Conservation (phyloP, 2,797 vertebrate genomes). For the Myotis planiceps region DNA sequence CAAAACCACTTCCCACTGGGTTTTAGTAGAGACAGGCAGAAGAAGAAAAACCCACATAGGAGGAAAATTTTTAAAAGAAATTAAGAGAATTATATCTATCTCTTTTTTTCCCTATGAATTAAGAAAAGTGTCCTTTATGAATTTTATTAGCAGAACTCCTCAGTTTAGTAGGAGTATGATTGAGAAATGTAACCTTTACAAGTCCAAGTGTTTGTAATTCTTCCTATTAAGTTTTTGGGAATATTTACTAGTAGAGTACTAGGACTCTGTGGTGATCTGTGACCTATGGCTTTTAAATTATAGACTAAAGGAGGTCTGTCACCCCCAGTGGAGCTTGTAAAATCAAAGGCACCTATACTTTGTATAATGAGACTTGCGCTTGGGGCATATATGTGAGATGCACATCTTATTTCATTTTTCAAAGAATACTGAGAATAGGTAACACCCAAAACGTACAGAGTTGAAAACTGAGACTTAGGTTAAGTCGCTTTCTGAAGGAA, state of each 20-base stretch:
- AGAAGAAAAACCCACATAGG: neutral
- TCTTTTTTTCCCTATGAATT: neutral
- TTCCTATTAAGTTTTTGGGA: slow-evolving; percentile 21
- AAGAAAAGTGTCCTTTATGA: neutral
- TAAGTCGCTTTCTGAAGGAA: neutral
- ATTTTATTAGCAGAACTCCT: slow-evolving; percentile 12
- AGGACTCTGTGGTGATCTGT: neutral
- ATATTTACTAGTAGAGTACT: slow-evolving; percentile 26
- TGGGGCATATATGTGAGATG: neutral
- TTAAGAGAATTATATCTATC: neutral
- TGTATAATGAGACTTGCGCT: neutral
- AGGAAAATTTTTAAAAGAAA: neutral
- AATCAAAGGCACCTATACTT: neutral
- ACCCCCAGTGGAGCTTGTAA: neutral
- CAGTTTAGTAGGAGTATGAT: neutral
- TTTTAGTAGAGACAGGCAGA: neutral
- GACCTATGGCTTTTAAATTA: slow-evolving; percentile 44
- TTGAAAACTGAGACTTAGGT: neutral
- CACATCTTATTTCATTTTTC: neutral
- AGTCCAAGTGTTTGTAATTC: slow-evolving; percentile 7
- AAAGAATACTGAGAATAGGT: neutral
- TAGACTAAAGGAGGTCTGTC: neutral
- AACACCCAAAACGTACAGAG: neutral
- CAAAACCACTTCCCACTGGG: neutral
- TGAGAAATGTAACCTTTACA: neutral